Evolutionary conservation across 1,140 invertebrate species (phyloP), one percentile per base, ranked within the genome.

Genomic region (Halyomorpha halys): DNA sequence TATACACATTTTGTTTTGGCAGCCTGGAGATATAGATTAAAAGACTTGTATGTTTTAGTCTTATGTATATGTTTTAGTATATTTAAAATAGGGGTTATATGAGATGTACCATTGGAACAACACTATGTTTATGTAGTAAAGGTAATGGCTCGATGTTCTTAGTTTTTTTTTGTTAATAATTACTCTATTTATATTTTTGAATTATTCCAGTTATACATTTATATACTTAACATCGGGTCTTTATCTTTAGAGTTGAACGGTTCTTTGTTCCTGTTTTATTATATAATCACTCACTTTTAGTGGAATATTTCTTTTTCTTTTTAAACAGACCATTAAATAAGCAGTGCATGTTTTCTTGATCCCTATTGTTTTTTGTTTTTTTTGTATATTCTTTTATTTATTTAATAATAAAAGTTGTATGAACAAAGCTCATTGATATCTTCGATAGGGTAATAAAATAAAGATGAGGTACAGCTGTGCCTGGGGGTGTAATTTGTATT

Each of bases 201-300:
- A n/a, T 47, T 18, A 47, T 3, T 47, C 15, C 18, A n/a, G 45
- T 4, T 47, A 47, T 15, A 47, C 15, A 47, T 15, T 47, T 47
- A 47, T 18, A 23, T 13, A 18, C 4, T 19, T 2, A 30, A 8
- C 27, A 8, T 30, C 27, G 27, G 8, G 51, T 53, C 51, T 53
- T 53, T 53, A 53, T 53, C 51, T 53, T 53, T 53, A 53, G 51
- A 6, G 21, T 53, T 30, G 27, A 53, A 53, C 21, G 51, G 51
- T 53, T 53, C 51, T 53, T 53, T 53, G 51, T 53, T 53, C 51
- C 51, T 53, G n/a, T 53, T 53, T 53, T 19, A 18, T 53, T 53
- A 23, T 53, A 4, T 19, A 19, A 53, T 53, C 5, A 19, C 21
- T 9, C 5, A 53, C 16, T 53, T 13, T 53, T 19, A 23, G 51